Base-by-base conservation (phyloP, 2,888 invertebrate genomes). In the Cephus pygmeus region DNA sequence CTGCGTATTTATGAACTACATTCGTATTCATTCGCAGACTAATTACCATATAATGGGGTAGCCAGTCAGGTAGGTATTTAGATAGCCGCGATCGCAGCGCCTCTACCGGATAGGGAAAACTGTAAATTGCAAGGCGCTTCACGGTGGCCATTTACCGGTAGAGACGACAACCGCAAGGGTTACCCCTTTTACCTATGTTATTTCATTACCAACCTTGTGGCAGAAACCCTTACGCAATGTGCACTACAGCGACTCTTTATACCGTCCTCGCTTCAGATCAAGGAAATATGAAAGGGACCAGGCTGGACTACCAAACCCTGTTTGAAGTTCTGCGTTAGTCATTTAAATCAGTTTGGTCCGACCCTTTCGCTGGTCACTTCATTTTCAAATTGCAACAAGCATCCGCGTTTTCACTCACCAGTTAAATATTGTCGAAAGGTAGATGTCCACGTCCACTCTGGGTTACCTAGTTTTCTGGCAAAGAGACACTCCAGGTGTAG, bases 401-500 rank as follows among this genome's bases (percentile, higher is more conserved):
- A 56, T 9, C 9, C 56, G 1, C 56, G 9, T 23, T 23, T 56
- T 56, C 9, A 83, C 88, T 91, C 88, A 96, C 97, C 96, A 85
- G 96, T 95, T 75, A 94, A 93, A 91, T 97, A 96, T 89, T 95
- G 95, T 83, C 96, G 95, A 87, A 94, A 94, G 79, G 95, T 95
- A 78, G 97, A 95, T 0, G 97, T 97, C 97, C 97, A 97, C 75
- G 95, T 95, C 97, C 97, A 97, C 87, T 96, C 96, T 0, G 97
- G 97, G 81, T 96, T 95, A 1, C 97, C 97, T 33, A 95, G 92
- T 31, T 94, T 93, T 68, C 96, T 93, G 1, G 95, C 95, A 87
- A 96, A 95, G 85, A 97, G 94, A 89, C 97, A 97, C 91, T 97
- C 97, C 80, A 97, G 93, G 88, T 96, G 95, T 31, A 97, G 92